These are phyloP conservation scores for Engraulis encrasicolus DNA, from an alignment of 2,113 vertebrate genomes.

Conservation along the genomic window DNA sequence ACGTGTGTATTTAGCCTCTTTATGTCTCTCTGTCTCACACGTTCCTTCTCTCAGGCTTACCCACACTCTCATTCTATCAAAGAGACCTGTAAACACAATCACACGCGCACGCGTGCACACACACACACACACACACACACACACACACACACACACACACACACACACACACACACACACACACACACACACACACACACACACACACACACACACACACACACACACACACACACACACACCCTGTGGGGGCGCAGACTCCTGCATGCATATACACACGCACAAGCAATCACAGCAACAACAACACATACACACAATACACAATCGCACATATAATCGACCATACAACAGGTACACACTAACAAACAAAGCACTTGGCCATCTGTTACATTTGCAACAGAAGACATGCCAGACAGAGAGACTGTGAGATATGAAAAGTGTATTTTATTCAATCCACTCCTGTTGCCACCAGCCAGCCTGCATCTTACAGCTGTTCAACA, in stretches of 20 bases:
- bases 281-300: not conserved
- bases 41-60: not conserved
- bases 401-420: not conserved
- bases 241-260: no score
- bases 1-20: not conserved
- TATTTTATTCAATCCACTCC: not conserved
- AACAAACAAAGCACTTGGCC: not conserved
- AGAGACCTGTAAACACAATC: no score
- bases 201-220: not conserved
- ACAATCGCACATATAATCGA: not conserved
- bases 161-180: not conserved
- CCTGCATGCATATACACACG: not conserved
- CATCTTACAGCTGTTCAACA: not conserved
- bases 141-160: constrained; percentile 2
- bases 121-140: not conserved
- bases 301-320: not conserved
- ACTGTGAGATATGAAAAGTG: not conserved
- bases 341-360: not conserved
- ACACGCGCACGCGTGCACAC: no score
- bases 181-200: not conserved
- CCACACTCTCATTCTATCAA: no score
- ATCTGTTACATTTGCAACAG: not conserved
- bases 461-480: constrained; percentile 4
- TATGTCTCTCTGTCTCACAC: not conserved
- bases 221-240: not conserved